Conservation (phyloP, 2,888 invertebrate species). For the Macrosoma leucophasiata region DNA sequence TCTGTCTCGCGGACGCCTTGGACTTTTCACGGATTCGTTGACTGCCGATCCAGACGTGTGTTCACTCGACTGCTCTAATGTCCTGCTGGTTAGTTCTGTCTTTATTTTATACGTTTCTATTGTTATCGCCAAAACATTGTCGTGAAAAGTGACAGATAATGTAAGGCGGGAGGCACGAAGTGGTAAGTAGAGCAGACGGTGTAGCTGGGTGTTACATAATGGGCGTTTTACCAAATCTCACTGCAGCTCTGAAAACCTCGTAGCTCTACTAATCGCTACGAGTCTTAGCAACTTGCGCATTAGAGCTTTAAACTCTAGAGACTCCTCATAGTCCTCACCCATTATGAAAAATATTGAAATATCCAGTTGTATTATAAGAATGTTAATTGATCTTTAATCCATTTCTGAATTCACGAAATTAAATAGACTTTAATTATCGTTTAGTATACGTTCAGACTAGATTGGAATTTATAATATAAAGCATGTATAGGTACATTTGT, state of each 20-base stretch:
- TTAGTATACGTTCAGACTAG: no score
- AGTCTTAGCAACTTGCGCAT: slow-evolving; percentile 10
- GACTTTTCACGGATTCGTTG: slow-evolving; percentile 23
- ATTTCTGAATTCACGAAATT: no score
- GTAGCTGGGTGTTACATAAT: slow-evolving; percentile 33
- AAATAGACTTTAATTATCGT: no score
- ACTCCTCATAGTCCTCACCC: no score
- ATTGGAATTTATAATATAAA: no score
- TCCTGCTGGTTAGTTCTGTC: slow-evolving; percentile 60
- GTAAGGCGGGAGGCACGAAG: slow-evolving; percentile 21
- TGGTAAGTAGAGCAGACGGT: slow-evolving; percentile 24
- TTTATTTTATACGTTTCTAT: slow-evolving; percentile 15
- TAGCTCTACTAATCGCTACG: slow-evolving; percentile 16
- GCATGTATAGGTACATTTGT: no score
- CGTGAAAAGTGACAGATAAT: slow-evolving; percentile 18
- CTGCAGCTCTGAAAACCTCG: no score
- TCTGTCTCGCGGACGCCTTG: slow-evolving; percentile 17
- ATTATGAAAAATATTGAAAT: no score
- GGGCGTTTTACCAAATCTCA: slow-evolving; percentile 23
- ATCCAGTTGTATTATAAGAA: no score
- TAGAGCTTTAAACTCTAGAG: no score
- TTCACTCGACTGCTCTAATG: slow-evolving; percentile 70
- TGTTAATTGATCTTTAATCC: no score
- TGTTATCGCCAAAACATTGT: slow-evolving; percentile 5
- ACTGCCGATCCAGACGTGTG: slow-evolving; percentile 42